Conservation (phyloP, 1,140 invertebrate species). For the Aphelinus certus region DNA sequence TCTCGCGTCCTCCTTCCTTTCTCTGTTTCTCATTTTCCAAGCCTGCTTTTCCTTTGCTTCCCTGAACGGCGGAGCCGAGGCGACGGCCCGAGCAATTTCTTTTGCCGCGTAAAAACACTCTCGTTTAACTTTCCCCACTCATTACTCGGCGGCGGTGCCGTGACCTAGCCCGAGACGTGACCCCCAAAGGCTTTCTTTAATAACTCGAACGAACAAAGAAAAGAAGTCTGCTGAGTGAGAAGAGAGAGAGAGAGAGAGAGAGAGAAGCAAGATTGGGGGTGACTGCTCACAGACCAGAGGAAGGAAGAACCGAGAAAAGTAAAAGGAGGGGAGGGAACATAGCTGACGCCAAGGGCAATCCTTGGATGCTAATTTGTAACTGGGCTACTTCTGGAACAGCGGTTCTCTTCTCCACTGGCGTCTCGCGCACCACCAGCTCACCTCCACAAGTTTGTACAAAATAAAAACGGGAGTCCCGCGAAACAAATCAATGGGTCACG, state of each 20-base stretch:
- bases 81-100: slow-evolving; percentile 58
- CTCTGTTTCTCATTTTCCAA: slow-evolving; percentile 44
- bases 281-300: slow-evolving; percentile 30
- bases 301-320: slow-evolving; percentile 43
- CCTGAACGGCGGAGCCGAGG: not conserved
- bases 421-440: no score
- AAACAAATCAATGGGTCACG: no score
- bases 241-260: slow-evolving; percentile 46
- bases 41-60: slow-evolving; percentile 11
- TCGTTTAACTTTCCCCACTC: slow-evolving; percentile 64
- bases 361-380: slow-evolving; percentile 64
- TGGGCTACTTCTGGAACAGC: slow-evolving; percentile 61
- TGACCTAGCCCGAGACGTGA: slow-evolving; percentile 62
- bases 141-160: slow-evolving; percentile 60
- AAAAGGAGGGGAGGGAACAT: slow-evolving; percentile 47
- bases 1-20: slow-evolving; percentile 36
- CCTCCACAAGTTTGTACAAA: no score
- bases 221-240: slow-evolving; percentile 24
- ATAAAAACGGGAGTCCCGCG: no score
- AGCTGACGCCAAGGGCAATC: slow-evolving; percentile 61
- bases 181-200: slow-evolving; percentile 63
- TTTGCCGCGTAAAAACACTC: slow-evolving; percentile 62
- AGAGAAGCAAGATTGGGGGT: slow-evolving; percentile 33
- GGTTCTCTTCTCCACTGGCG: slow-evolving; percentile 50
- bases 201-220: slow-evolving; percentile 45